Evolutionary conservation across 2,797 vertebrate genomes (phyloP), one percentile per base, ranked within the genome.

Genomic region (Enteromius trimaculatus): DNA sequence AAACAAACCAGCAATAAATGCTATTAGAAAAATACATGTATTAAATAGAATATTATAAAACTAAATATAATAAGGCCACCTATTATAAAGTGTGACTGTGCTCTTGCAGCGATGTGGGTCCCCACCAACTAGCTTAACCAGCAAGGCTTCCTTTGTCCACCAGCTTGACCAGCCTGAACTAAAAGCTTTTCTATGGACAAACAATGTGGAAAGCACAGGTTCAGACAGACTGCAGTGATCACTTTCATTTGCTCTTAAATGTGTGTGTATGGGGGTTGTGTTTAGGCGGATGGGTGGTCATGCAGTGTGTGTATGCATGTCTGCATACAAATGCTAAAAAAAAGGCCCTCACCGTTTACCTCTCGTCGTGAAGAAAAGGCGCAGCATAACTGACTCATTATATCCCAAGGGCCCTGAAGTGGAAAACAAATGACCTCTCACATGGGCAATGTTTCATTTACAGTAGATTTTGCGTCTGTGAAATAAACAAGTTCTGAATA

Each of bases 401-500:
- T 60, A 81, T 81, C 68, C 53, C 55, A 44, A 81, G 19, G 26
- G 68, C 68, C 53, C 19, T 13, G 26, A 44, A 70, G 51, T 80
- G 23, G 51, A 72, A 23, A 72, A 81, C 66, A 81, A 81, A 72
- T 37, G 79, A 47, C 79, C 79, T 62, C 68, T 44, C 42, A 13
- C 39, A 72, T 42, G 9, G 29, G 51, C 23, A 14, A 23, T 58
- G 19, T 34, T 81, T 81, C 1, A 60, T 81, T 62, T 81, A 47
- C 26, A 60, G 79, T 72, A 71, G 17, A 62, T 60, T 81, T 34
- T 1, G 2, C 26, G 11, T 31, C 53, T 60, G 11, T 0, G 79
- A 81, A 81, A 75, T 62, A 62, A 81, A 72, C 39, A 81, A 47
- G 39, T 34, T 72, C 19, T 72, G 11, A 72, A 81, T 62, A 62